Evolutionary conservation across 2,888 invertebrate genomes (phyloP).

Genomic region (Nowickia ferox): DNA sequence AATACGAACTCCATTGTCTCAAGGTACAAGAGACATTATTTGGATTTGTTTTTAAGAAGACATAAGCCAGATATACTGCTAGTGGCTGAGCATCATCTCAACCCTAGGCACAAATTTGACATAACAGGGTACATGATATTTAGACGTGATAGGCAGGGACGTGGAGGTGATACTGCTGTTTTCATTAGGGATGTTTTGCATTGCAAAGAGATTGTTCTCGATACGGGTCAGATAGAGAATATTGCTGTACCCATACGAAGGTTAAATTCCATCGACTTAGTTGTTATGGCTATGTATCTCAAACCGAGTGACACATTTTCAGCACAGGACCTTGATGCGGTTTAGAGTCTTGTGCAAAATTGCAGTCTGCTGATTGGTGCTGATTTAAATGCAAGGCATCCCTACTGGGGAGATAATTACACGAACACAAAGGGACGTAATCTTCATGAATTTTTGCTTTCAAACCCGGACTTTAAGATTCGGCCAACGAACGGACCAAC

Average conservation of each 20-base stretch:
- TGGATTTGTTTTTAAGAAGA: neutral
- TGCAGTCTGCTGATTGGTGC: too few relatives aligned
- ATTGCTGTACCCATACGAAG: neutral
- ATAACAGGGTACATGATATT: too few relatives aligned
- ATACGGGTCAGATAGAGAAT: neutral
- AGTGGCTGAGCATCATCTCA: neutral
- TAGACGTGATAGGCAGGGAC: too few relatives aligned
- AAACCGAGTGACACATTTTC: neutral
- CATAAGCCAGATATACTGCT: neutral
- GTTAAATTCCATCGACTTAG: neutral
- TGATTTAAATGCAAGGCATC: neutral
- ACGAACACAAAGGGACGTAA: too few relatives aligned
- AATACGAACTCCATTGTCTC: slow-evolving; percentile 25
- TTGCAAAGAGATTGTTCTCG: neutral
- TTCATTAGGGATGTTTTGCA: neutral
- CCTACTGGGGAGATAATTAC: neutral
- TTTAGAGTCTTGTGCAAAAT: neutral
- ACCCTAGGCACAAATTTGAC: too few relatives aligned
- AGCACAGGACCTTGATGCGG: neutral
- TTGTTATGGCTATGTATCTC: neutral
- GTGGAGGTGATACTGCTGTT: too few relatives aligned
- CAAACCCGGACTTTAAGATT: too few relatives aligned
- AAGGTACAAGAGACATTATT: neutral
- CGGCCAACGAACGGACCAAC: too few relatives aligned
- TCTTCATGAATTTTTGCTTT: too few relatives aligned